A percentile compares a stretch with the other conserved stretches of the same genome.
Evolutionary conservation across 1,140 invertebrate species (phyloP).

Genomic region (Halyomorpha halys): DNA sequence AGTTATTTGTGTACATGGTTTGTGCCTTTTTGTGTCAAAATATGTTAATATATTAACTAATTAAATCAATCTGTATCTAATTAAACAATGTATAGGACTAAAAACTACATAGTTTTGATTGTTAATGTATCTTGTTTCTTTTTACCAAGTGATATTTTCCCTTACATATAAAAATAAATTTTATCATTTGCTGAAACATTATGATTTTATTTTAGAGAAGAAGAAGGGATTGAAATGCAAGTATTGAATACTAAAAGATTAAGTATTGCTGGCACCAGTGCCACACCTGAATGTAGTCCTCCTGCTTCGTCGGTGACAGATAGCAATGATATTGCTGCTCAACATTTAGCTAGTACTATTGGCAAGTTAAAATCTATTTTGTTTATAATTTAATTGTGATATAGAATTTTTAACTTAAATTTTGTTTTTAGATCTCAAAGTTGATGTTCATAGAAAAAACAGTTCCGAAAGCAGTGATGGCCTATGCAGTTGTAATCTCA

Average conservation of each 20-base stretch:
- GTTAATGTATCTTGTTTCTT: too few relatives aligned
- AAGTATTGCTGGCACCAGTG: slow-evolving; percentile 38
- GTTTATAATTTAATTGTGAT: too few relatives aligned
- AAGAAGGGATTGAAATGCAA: slow-evolving; percentile 76
- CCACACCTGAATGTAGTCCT: slow-evolving; percentile 50
- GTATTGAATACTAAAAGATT: slow-evolving; percentile 43
- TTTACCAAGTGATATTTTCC: too few relatives aligned
- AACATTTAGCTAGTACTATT: slow-evolving; percentile 53
- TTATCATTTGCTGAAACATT: not conserved
- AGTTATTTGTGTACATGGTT: too few relatives aligned
- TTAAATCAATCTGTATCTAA: too few relatives aligned
- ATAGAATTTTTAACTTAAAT: too few relatives aligned
- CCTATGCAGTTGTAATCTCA: slow-evolving; percentile 23
- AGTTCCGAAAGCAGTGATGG: slow-evolving; percentile 60
- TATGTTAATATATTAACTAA: too few relatives aligned
- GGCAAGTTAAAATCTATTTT: slow-evolving; percentile 36
- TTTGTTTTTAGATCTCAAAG: slow-evolving; percentile 62
- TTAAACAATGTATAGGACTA: too few relatives aligned
- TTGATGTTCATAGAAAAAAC: slow-evolving; percentile 83
- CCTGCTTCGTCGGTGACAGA: slow-evolving; percentile 47
- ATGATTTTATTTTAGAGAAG: slow-evolving; percentile 42
- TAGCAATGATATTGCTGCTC: slow-evolving; percentile 43
- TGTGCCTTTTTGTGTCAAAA: too few relatives aligned
- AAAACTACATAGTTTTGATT: too few relatives aligned
- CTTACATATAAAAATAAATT: too few relatives aligned